phyloP scores from a whole-genome alignment of 1,140 invertebrate species.

The Diachasma alloeum region DNA sequence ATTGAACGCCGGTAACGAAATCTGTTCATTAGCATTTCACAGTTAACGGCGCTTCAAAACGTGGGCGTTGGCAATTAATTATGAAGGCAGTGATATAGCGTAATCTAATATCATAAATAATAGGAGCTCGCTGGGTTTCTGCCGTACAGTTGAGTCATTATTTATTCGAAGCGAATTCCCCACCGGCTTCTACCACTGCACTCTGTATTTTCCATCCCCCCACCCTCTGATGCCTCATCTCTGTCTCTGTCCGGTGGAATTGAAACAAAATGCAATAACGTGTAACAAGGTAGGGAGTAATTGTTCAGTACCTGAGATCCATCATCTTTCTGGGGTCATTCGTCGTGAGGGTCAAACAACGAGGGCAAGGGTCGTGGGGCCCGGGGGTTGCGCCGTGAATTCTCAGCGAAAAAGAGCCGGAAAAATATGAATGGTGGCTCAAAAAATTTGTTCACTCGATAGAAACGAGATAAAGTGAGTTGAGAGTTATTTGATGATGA shows the following conservation, averaged over 20 bases:
- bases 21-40: constrained; percentile 46
- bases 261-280: not conserved
- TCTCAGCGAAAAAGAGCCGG: no score
- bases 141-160: constrained; percentile 37
- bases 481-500: no score
- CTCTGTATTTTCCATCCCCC: not conserved
- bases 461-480: no score
- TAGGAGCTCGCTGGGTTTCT: constrained; percentile 33
- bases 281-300: not conserved
- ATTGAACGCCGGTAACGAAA: constrained; percentile 28
- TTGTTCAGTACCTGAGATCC: not conserved
- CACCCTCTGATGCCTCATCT: not conserved
- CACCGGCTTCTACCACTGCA: not conserved
- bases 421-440: no score
- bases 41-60: constrained; percentile 42
- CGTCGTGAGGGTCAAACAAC: no score
- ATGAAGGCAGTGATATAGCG: constrained; percentile 44
- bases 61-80: constrained; percentile 44
- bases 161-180: constrained; percentile 43
- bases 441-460: no score
- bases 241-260: not conserved
- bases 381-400: no score
- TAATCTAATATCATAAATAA: constrained; percentile 52
- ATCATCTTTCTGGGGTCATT: not conserved
- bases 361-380: no score